These are phyloP conservation scores for Mesorhabditis spiculigera DNA, from an alignment of 2,888 invertebrate species.

Conservation along the genomic window DNA sequence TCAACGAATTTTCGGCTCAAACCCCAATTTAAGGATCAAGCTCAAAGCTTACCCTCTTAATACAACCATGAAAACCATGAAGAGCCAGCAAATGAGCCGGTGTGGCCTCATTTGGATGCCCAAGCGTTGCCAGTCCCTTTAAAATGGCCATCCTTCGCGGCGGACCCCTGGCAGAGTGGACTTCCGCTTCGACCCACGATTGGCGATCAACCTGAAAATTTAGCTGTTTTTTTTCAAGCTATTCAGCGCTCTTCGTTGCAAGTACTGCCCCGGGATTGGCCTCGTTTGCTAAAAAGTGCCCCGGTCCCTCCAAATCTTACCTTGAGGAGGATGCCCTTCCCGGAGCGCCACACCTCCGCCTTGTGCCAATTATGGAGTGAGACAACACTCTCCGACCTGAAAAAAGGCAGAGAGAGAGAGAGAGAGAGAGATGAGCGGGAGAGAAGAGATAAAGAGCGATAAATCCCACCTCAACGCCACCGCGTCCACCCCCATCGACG, in stretches of 20 bases:
- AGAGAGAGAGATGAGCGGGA: too few relatives aligned
- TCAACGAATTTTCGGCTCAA: not conserved
- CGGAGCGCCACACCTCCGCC: conserved; percentile 39
- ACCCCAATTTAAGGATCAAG: too few relatives aligned
- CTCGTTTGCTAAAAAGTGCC: too few relatives aligned
- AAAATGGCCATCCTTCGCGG: too few relatives aligned
- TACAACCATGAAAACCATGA: conserved; percentile 26
- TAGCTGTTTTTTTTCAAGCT: conserved; percentile 3
- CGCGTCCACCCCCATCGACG: not conserved
- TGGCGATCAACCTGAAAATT: conserved; percentile 25
- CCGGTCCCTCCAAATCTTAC: conserved; percentile 6
- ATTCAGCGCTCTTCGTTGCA: not conserved
- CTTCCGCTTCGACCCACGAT: conserved; percentile 31
- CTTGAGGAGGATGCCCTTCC: conserved; percentile 33
- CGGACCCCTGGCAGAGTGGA: conserved; percentile 14
- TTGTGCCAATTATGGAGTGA: conserved; percentile 38
- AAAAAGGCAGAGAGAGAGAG: not conserved
- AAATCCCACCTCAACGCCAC: not conserved
- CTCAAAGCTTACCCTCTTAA: conserved; percentile 19
- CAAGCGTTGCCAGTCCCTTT: conserved; percentile 10
- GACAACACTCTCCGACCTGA: conserved; percentile 31
- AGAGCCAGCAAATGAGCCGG: conserved; percentile 10
- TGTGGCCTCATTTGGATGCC: conserved; percentile 11
- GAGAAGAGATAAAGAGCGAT: too few relatives aligned
- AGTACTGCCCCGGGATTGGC: too few relatives aligned